These are phyloP conservation scores for Sicus ferrugineus DNA, from an alignment of 2,888 invertebrate genomes.

Conservation along the genomic window DNA sequence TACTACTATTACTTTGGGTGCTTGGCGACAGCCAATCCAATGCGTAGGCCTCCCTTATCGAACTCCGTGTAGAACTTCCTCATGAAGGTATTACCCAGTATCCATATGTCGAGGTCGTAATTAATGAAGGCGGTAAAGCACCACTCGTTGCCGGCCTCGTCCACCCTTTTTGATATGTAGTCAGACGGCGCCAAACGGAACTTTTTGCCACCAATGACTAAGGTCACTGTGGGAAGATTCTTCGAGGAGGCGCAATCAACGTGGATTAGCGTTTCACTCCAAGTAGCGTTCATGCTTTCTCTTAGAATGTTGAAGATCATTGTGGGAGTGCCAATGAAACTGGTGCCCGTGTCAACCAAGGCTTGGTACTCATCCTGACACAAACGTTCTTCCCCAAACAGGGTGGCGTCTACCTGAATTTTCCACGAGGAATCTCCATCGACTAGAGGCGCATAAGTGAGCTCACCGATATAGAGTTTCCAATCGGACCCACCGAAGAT, in stretches of 20 bases:
- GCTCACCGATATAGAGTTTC: slow-evolving; percentile 74
- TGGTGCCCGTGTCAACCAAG: slow-evolving; percentile 95
- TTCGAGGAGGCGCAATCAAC: slow-evolving; percentile 8
- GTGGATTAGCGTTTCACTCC: neutral
- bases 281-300: neutral
- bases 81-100: slow-evolving; percentile 95
- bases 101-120: slow-evolving; percentile 85
- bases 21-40: slow-evolving; percentile 96
- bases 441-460: slow-evolving; percentile 78
- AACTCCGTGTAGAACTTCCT: slow-evolving; percentile 95
- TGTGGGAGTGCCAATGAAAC: slow-evolving; percentile 89
- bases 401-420: slow-evolving; percentile 81
- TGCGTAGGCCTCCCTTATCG: slow-evolving; percentile 81
- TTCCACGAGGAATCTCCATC: slow-evolving; percentile 93
- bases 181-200: slow-evolving; percentile 81
- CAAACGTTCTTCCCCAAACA: slow-evolving; percentile 67
- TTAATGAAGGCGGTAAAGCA: slow-evolving; percentile 92
- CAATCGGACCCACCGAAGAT: slow-evolving; percentile 93
- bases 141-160: slow-evolving; percentile 55
- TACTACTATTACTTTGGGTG: no score
- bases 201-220: slow-evolving; percentile 75
- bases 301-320: slow-evolving; percentile 68
- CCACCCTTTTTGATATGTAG: slow-evolving; percentile 73
- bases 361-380: slow-evolving; percentile 87
- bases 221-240: slow-evolving; percentile 66